Evolutionary conservation across 2,797 vertebrate genomes (phyloP), one percentile per base, ranked within the genome.

Genomic region (Hirundo rustica): DNA sequence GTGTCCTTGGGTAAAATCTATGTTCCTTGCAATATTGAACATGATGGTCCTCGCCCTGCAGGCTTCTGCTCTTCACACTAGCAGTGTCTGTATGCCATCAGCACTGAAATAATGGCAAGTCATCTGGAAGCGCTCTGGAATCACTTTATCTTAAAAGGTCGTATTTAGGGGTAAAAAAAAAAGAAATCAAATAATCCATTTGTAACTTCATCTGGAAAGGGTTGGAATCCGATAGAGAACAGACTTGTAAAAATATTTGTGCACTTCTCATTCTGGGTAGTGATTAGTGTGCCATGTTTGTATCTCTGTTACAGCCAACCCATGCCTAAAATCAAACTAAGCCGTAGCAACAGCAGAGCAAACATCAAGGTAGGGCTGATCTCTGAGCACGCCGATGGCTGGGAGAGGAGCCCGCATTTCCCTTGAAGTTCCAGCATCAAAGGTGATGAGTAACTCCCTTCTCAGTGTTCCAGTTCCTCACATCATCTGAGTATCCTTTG

Each of bases 101-200:
- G 73, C 67, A 38, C 71, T 71, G 89, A 81, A 91, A 88, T 88
- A 86, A 76, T 26, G 85, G 53, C 66, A 84, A 86, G 85, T 92
- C 85, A 90, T 88, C 76, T 92, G 73, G 89, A 95, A 93, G 89
- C 76, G 70, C 92, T 92, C 95, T 93, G 93, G 92, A 93, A 95
- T 81, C 79, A 79, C 70, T 94, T 91, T 88, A 71, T 93, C 73
- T 89, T 66, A 85, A 94, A 94, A 95, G 85, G 87, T 91, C 1
- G 0, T 77, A 78, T 84, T 92, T 91, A 92, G 84, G 79, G 78
- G 34, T n/a, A 83, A 89, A 91, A 85, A 91, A 85, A 91, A 85
- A 72, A 80, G 38, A 62, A 90, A 95, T 70, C 1, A 27, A 90
- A 86, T 64, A 90, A 93, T 79, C 77, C 45, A 70, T 96, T 95